phyloP scores from a whole-genome alignment of 2,113 vertebrate genomes.

The Campylorhamphus procurvoides region DNA sequence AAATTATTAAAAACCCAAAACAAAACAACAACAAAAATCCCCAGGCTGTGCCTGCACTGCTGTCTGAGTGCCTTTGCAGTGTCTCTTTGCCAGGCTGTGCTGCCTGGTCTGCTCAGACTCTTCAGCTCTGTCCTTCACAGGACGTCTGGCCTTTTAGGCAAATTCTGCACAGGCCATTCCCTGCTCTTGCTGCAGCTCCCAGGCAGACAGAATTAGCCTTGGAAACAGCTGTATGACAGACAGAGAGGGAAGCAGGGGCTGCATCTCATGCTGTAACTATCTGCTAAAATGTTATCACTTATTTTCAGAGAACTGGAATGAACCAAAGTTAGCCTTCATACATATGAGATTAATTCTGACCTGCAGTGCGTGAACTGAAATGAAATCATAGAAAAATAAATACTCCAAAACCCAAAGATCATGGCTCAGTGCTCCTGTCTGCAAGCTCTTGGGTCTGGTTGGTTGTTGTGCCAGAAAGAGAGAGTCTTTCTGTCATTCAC shows the following conservation, averaged over 20 bases:
- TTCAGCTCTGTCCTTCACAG: background rate
- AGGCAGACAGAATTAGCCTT: background rate
- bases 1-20: background rate
- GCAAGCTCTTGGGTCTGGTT: background rate
- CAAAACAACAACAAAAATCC: background rate
- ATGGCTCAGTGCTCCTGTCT: slow-evolving; percentile 18
- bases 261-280: background rate
- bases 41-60: background rate
- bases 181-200: background rate
- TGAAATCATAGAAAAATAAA: background rate
- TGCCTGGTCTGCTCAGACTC: background rate
- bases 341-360: background rate
- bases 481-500: background rate
- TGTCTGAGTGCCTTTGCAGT: background rate
- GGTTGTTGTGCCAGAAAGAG: background rate
- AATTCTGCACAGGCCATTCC: background rate
- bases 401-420: background rate
- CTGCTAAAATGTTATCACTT: background rate
- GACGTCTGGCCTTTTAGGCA: background rate
- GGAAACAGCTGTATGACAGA: background rate
- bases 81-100: background rate
- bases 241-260: background rate
- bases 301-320: background rate
- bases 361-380: background rate
- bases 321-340: background rate